A percentile compares a stretch with the other conserved stretches of the same genome.
These are phyloP conservation scores for Pristionchus japonicus DNA, from an alignment of 2,888 invertebrate genomes.

Conservation along the genomic window DNA sequence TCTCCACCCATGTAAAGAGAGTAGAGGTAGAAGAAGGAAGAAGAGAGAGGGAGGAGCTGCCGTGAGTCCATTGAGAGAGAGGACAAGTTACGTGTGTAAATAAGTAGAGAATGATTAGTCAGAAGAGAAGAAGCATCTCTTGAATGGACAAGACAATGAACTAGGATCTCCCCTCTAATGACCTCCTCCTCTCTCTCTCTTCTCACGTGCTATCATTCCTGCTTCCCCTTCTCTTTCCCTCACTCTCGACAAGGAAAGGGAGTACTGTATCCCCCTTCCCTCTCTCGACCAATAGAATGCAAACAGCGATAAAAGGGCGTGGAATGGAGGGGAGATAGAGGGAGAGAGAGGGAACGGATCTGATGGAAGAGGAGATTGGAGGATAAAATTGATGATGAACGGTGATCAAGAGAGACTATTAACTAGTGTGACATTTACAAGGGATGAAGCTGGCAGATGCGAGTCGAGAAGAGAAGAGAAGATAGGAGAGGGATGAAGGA, in stretches of 20 bases:
- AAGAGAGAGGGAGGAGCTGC: neutral
- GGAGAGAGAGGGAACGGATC: neutral
- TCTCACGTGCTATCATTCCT: neutral
- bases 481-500: neutral
- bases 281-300: constrained; percentile 40
- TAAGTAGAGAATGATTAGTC: neutral
- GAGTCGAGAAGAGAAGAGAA: neutral
- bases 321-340: too few relatives aligned
- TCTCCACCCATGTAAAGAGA: constrained; percentile 31
- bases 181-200: neutral
- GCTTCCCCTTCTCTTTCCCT: neutral
- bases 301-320: constrained; percentile 32
- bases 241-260: neutral
- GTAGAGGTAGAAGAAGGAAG: neutral
- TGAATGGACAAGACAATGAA: neutral
- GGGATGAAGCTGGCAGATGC: neutral
- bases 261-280: neutral
- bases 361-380: neutral
- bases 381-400: neutral
- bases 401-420: neutral
- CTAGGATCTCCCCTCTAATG: neutral
- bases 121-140: neutral
- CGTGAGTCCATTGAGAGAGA: neutral
- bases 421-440: neutral
- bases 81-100: neutral